Conservation (phyloP, 2,888 invertebrate genomes). For the Stenotaenia linearis region DNA sequence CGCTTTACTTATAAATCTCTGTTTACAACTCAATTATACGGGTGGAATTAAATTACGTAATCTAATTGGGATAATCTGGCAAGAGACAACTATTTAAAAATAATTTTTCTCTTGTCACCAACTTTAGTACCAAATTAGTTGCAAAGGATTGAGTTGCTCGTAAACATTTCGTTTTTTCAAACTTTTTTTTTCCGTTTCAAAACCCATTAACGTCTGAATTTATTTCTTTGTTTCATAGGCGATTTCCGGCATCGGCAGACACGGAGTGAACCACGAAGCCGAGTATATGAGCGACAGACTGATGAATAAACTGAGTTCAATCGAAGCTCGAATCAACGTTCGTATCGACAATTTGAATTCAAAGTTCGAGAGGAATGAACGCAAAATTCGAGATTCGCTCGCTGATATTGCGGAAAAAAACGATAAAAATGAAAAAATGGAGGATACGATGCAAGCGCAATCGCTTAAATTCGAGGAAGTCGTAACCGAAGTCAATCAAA, state of each 20-base stretch:
- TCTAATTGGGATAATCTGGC: neutral
- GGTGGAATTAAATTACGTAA: no score
- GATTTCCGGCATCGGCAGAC: neutral
- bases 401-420: slow-evolving; percentile 37
- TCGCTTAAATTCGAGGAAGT: slow-evolving; percentile 33
- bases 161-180: no score
- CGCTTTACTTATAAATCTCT: no score
- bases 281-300: slow-evolving; percentile 36
- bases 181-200: neutral
- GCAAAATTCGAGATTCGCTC: slow-evolving; percentile 36
- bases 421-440: slow-evolving; percentile 35
- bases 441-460: slow-evolving; percentile 29
- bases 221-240: neutral
- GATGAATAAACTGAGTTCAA: slow-evolving; percentile 35
- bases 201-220: neutral
- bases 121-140: neutral
- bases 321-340: slow-evolving; percentile 30
- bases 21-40: no score
- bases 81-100: neutral
- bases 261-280: slow-evolving; percentile 26
- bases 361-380: slow-evolving; percentile 33
- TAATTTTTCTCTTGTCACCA: neutral
- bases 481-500: slow-evolving; percentile 24
- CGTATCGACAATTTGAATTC: slow-evolving; percentile 8
- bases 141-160: neutral